Evolutionary conservation across 2,888 invertebrate species (phyloP).

Genomic region (Drosophila testacea): DNA sequence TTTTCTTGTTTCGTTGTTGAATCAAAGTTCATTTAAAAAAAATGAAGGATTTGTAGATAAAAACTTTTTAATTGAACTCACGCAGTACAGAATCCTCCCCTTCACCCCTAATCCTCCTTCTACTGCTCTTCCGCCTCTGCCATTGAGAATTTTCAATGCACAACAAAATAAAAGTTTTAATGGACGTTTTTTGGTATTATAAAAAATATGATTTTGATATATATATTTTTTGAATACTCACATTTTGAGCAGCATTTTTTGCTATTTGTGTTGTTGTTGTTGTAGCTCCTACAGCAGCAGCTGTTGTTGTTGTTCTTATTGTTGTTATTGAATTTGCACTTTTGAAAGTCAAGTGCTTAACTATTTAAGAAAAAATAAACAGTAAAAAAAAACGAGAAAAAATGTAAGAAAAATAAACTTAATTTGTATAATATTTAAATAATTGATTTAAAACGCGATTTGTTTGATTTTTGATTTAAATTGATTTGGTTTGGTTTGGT

Average conservation of each 20-base stretch:
- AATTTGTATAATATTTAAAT: constrained; percentile 3
- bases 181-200: background rate
- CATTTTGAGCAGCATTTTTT: constrained; percentile 73
- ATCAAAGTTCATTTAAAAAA: background rate
- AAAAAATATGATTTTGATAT: background rate
- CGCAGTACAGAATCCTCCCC: no score
- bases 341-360: constrained; percentile 71
- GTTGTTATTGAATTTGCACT: constrained; percentile 63
- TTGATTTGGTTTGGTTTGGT: constrained; percentile 8
- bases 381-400: constrained; percentile 24
- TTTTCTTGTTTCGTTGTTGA: background rate
- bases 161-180: background rate
- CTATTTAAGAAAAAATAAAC: constrained; percentile 42
- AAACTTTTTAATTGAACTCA: background rate
- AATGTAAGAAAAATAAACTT: constrained; percentile 27
- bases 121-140: background rate
- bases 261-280: constrained; percentile 36
- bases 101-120: background rate
- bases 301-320: constrained; percentile 38
- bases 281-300: constrained; percentile 41
- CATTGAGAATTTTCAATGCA: background rate
- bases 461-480: constrained; percentile 17
- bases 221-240: constrained; percentile 48
- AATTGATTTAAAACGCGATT: constrained; percentile 6
- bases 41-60: background rate